Percentiles rank a stretch among this genome's conserved stretches.
phyloP scores from a whole-genome alignment of 2,888 invertebrate species.

The Ichneumon xanthorius region DNA sequence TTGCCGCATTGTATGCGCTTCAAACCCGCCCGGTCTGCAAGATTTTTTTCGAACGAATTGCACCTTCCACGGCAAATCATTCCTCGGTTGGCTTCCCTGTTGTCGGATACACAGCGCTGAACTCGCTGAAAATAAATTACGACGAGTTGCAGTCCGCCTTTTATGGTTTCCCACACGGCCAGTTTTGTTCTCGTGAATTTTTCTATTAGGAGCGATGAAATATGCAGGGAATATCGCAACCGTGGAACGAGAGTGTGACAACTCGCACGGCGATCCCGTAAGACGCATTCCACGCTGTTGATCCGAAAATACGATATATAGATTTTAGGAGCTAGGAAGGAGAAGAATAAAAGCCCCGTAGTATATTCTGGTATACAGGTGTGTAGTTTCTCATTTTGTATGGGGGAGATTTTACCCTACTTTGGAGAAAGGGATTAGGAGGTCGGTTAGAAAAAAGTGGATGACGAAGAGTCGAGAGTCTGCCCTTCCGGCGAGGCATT shows the following conservation, averaged over 20 bases:
- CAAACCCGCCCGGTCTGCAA: neutral
- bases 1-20: conserved; percentile 35
- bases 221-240: no score
- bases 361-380: neutral
- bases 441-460: conserved; percentile 12
- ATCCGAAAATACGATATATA: no score
- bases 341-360: neutral
- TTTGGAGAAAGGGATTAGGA: conserved; percentile 35
- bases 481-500: conserved; percentile 18
- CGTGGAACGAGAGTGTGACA: no score
- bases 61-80: neutral
- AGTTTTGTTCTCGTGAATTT: neutral
- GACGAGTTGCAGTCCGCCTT: neutral
- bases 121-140: neutral
- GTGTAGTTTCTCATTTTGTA: neutral
- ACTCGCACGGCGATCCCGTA: no score
- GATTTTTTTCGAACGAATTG: neutral
- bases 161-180: neutral
- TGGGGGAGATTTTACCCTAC: conserved; percentile 22
- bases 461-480: conserved; percentile 16
- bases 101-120: neutral
- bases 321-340: neutral
- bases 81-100: neutral
- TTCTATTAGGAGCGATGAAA: neutral
- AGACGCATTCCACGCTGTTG: no score